Percentiles rank a stretch among this genome's conserved stretches.
These are phyloP conservation scores for Prunella fulvescens DNA, from an alignment of 2,113 vertebrate genomes.

Conservation along the genomic window DNA sequence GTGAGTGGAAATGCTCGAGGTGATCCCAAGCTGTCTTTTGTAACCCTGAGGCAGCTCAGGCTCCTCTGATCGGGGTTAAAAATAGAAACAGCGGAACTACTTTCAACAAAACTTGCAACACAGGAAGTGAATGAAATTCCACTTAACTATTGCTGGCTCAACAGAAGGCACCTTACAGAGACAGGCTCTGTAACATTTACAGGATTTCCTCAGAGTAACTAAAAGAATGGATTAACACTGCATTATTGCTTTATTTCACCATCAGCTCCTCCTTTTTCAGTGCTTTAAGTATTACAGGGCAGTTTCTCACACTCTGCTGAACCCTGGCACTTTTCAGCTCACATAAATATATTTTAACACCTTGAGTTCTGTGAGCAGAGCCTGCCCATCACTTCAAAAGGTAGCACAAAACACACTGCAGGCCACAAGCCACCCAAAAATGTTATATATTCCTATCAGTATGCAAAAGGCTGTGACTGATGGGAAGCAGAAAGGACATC, in stretches of 20 bases:
- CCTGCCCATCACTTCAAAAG: background rate
- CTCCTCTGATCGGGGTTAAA: slow-evolving; percentile 56
- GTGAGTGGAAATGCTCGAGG: slow-evolving; percentile 7
- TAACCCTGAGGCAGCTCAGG: background rate
- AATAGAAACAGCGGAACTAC: slow-evolving; percentile 68
- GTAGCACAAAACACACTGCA: background rate
- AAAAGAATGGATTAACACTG: background rate
- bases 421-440: background rate
- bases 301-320: background rate
- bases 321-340: background rate
- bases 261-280: background rate
- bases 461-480: background rate
- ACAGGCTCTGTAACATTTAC: background rate
- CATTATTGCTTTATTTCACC: background rate
- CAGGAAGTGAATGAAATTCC: slow-evolving; percentile 72
- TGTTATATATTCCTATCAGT: fast-evolving
- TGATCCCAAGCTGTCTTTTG: background rate
- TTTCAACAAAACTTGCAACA: slow-evolving; percentile 62
- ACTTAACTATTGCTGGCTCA: slow-evolving; percentile 50
- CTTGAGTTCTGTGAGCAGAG: background rate
- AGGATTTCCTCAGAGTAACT: background rate
- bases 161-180: slow-evolving; percentile 7
- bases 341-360: background rate
- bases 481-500: background rate
- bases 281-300: background rate